phyloP scores from a whole-genome alignment of 2,888 invertebrate species.

The Mesorhabditis spiculigera region DNA sequence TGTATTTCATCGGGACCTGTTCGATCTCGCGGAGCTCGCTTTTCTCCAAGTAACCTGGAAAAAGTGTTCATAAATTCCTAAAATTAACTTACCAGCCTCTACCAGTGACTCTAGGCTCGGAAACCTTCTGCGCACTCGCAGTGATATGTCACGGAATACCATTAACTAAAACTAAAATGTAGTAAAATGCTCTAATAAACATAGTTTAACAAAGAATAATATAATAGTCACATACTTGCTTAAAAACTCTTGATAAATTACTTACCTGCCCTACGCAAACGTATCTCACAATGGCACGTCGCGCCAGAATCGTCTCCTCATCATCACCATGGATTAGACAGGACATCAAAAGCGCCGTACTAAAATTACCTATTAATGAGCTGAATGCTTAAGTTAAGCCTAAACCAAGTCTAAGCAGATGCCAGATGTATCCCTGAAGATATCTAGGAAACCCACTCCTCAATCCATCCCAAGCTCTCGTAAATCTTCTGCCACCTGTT shows the following conservation, averaged over 20 bases:
- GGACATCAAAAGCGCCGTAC: background rate
- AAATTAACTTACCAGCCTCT: background rate
- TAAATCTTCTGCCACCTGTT: conserved; percentile 4
- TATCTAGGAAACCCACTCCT: background rate
- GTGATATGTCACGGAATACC: background rate
- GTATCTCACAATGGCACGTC: background rate
- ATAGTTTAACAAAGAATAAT: no score
- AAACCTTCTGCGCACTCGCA: background rate
- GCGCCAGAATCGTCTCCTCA: background rate
- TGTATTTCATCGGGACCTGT: background rate
- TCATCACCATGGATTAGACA: background rate
- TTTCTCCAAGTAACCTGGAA: background rate
- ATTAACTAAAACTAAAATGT: background rate
- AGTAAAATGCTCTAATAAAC: no score
- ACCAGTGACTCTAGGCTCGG: background rate
- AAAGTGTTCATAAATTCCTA: background rate
- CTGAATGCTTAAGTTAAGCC: no score
- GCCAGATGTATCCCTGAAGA: background rate
- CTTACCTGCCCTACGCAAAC: conserved; percentile 5
- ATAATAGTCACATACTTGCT: no score
- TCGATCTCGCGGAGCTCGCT: background rate
- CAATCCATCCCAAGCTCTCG: background rate
- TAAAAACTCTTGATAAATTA: no score
- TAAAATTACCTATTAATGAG: background rate
- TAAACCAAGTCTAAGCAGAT: no score